phyloP scores from a whole-genome alignment of 1,140 invertebrate species.

The Drosophila nebulosa region DNA sequence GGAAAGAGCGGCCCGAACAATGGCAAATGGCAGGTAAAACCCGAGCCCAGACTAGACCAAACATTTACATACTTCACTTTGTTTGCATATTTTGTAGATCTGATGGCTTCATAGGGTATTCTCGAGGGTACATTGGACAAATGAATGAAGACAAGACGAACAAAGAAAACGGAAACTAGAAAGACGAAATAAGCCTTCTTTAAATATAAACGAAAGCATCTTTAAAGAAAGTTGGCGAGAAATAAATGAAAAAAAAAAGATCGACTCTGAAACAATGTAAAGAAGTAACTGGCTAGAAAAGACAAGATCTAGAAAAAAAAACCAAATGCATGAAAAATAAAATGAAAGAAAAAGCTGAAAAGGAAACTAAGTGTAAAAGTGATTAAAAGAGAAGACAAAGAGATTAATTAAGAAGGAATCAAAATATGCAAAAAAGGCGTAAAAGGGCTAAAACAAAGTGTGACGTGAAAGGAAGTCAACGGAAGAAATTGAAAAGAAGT shows the following conservation, averaged over 20 bases:
- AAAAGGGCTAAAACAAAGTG: neutral
- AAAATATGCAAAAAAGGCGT: neutral
- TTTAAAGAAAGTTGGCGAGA: too few relatives aligned
- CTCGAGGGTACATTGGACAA: neutral
- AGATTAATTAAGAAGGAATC: neutral
- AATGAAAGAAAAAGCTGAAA: too few relatives aligned
- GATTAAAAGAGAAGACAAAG: neutral
- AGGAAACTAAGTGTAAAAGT: too few relatives aligned
- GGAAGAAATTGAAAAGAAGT: neutral
- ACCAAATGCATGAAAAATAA: too few relatives aligned
- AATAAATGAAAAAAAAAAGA: too few relatives aligned
- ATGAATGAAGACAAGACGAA: neutral
- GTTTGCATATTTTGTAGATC: constrained; percentile 57
- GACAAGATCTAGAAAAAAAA: too few relatives aligned
- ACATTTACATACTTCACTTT: constrained; percentile 67
- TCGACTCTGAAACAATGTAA: too few relatives aligned
- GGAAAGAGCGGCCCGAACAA: constrained; percentile 24
- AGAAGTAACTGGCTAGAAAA: too few relatives aligned
- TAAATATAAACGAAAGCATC: too few relatives aligned
- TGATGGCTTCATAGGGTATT: constrained; percentile 23
- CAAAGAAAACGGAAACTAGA: too few relatives aligned
- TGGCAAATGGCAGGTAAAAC: constrained; percentile 57
- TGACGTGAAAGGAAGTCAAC: neutral
- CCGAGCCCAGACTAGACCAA: constrained; percentile 36
- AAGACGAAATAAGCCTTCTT: too few relatives aligned